phyloP scores from a whole-genome alignment of 2,888 invertebrate genomes.

The Platycheirus albimanus region DNA sequence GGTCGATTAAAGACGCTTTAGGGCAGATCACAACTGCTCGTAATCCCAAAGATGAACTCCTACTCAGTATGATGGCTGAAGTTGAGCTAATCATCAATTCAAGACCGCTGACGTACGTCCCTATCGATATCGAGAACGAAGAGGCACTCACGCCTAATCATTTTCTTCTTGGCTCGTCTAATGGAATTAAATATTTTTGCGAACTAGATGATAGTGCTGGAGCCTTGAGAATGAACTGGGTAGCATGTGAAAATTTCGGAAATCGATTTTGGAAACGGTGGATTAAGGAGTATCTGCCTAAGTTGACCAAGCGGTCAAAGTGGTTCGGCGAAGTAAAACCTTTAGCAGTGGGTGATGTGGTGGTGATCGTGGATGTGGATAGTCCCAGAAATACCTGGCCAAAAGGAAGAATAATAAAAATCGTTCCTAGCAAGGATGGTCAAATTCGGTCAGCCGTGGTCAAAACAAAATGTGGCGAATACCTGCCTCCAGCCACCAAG shows the following conservation, averaged over 20 bases:
- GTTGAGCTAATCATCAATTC: conserved; percentile 70
- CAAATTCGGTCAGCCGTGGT: conserved; percentile 7
- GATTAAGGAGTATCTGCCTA: conserved; percentile 2
- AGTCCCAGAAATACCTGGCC: too few species aligned
- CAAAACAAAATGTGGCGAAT: neutral
- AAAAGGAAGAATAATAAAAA: conserved; percentile 4
- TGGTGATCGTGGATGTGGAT: conserved; percentile 3
- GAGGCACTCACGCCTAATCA: conserved; percentile 75
- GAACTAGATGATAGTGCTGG: neutral
- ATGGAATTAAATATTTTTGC: neutral
- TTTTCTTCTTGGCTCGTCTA: too few species aligned
- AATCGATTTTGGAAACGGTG: conserved; percentile 10
- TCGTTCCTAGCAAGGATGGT: neutral
- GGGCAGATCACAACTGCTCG: conserved; percentile 35
- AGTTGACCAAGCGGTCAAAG: conserved; percentile 4
- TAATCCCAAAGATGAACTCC: conserved; percentile 69
- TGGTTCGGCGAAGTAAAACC: conserved; percentile 2
- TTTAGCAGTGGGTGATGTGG: neutral
- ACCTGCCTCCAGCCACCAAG: conserved; percentile 6
- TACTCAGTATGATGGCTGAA: conserved; percentile 32
- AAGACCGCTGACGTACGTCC: conserved; percentile 30
- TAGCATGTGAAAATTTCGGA: neutral
- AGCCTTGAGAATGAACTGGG: neutral
- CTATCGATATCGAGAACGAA: conserved; percentile 39
- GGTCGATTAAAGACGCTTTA: conserved; percentile 35